Conservation (phyloP, 2,113 vertebrate genomes). For the Mesocricetus auratus region DNA sequence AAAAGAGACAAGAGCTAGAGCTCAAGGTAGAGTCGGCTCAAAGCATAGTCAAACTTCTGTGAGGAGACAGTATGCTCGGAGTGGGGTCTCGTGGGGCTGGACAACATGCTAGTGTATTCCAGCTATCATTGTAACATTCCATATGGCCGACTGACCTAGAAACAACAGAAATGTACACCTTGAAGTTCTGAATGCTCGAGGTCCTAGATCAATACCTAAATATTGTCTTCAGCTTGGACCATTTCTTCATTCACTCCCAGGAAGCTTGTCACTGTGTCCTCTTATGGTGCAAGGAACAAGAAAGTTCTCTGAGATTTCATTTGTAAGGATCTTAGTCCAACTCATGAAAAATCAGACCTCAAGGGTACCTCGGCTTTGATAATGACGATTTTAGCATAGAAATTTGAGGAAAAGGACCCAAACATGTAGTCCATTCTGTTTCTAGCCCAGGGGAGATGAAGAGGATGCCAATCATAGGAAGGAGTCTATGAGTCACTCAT, state of each 20-base stretch:
- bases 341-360: not conserved
- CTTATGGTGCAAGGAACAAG: not conserved
- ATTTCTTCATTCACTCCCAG: not conserved
- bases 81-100: rapidly evolving
- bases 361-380: not conserved
- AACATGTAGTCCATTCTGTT: not conserved
- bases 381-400: not conserved
- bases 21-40: not conserved
- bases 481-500: not conserved
- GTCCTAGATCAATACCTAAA: not conserved
- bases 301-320: not conserved
- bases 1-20: not conserved
- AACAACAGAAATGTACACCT: not conserved
- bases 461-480: too few species aligned
- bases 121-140: not conserved
- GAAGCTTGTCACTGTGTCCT: not conserved
- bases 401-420: not conserved
- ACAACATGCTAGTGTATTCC: not conserved
- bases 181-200: not conserved
- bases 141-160: not conserved
- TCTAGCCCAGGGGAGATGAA: not conserved
- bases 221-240: not conserved
- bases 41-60: not conserved
- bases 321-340: not conserved
- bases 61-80: not conserved